A percentile compares a stretch with the other conserved stretches of the same genome.
These are phyloP conservation scores for Dione juno DNA, from an alignment of 2,888 invertebrate genomes.

Conservation along the genomic window DNA sequence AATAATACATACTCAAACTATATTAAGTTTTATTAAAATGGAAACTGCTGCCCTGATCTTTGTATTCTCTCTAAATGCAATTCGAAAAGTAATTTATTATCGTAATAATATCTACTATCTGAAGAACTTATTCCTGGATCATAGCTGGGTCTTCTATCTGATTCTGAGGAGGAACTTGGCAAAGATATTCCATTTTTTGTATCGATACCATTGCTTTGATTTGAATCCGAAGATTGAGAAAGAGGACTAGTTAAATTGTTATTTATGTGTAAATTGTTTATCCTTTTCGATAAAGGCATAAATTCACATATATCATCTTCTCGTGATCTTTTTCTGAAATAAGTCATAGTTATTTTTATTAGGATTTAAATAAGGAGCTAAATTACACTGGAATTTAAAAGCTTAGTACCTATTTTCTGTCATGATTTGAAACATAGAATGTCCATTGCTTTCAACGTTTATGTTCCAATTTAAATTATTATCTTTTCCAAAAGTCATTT, in stretches of 20 bases:
- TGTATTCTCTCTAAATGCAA: slow-evolving; percentile 91
- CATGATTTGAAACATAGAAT: slow-evolving; percentile 67
- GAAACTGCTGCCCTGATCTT: slow-evolving; percentile 83
- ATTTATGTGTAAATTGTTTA: slow-evolving; percentile 94
- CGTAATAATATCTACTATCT: slow-evolving; percentile 94
- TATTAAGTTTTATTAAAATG: slow-evolving; percentile 60
- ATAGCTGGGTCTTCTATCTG: slow-evolving; percentile 82
- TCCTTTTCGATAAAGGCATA: slow-evolving; percentile 94
- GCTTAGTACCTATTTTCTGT: slow-evolving; percentile 74
- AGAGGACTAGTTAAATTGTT: slow-evolving; percentile 71
- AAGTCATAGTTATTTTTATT: neutral
- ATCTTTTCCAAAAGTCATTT: slow-evolving; percentile 71
- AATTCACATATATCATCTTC: slow-evolving; percentile 91
- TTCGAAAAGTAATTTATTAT: slow-evolving; percentile 93
- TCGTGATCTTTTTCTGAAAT: slow-evolving; percentile 89
- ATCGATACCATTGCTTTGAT: slow-evolving; percentile 63
- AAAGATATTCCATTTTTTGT: slow-evolving; percentile 66
- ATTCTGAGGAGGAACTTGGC: slow-evolving; percentile 63
- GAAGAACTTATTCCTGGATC: slow-evolving; percentile 89
- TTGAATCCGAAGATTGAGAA: slow-evolving; percentile 61
- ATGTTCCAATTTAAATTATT: slow-evolving; percentile 61
- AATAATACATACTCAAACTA: slow-evolving; percentile 52
- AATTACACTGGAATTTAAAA: neutral
- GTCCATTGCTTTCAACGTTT: slow-evolving; percentile 67
- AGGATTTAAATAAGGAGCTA: neutral